Conservation (phyloP, 1,140 invertebrate species). For the Trachymyrmex cornetzi region DNA sequence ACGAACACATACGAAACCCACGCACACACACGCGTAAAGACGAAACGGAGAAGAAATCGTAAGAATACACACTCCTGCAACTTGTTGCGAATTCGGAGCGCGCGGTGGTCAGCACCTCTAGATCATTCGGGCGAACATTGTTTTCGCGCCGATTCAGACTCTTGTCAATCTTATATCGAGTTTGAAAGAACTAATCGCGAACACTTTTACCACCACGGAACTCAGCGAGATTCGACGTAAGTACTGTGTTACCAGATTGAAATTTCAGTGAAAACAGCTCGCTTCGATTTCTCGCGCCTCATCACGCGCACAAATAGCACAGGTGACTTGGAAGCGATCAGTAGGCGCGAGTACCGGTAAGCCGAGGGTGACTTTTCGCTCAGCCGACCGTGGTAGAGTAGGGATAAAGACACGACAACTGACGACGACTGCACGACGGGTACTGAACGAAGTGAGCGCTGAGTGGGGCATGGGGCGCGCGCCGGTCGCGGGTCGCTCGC, state of each 20-base stretch:
- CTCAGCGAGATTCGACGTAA: background rate
- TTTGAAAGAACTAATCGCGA: background rate
- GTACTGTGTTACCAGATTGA: background rate
- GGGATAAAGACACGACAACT: slow-evolving; percentile 64
- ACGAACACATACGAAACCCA: slow-evolving; percentile 38
- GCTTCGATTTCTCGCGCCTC: background rate
- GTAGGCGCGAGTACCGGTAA: slow-evolving; percentile 9
- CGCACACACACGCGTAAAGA: slow-evolving; percentile 22
- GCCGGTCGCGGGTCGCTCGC: slow-evolving; percentile 72
- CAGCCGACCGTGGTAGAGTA: slow-evolving; percentile 13
- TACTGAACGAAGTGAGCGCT: slow-evolving; percentile 67
- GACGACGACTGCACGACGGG: slow-evolving; percentile 72
- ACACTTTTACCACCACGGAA: background rate
- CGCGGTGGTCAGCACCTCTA: background rate
- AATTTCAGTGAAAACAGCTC: background rate
- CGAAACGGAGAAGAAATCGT: background rate
- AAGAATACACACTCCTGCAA: slow-evolving; percentile 30
- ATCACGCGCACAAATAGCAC: background rate
- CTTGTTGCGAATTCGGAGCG: slow-evolving; percentile 46
- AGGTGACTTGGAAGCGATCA: background rate
- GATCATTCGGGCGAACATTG: background rate
- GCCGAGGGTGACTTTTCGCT: slow-evolving; percentile 52
- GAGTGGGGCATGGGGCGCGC: slow-evolving; percentile 75
- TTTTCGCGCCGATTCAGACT: background rate
- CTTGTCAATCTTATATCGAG: background rate